Percentiles rank a stretch among this genome's conserved stretches.
phyloP scores from a whole-genome alignment of 1,140 invertebrate genomes.

The Sycophaga agraensis region DNA sequence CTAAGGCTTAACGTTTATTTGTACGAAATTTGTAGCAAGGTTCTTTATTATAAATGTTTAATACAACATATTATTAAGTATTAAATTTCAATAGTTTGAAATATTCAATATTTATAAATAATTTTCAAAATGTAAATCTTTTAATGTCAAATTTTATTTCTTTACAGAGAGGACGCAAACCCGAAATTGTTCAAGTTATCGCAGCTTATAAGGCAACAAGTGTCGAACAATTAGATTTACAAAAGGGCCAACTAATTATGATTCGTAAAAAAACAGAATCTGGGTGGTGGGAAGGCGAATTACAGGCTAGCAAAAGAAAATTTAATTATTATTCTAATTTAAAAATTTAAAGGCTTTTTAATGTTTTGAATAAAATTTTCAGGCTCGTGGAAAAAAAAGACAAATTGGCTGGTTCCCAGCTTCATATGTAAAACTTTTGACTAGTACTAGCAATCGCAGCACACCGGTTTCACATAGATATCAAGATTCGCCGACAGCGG shows the following conservation, averaged over 20 bases:
- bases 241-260: conserved; percentile 92
- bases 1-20: too few relatives aligned
- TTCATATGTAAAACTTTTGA: conserved; percentile 88
- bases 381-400: conserved; percentile 90
- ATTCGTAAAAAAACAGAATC: conserved; percentile 94
- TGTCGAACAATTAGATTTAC: conserved; percentile 84
- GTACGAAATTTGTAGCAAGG: too few relatives aligned
- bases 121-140: too few relatives aligned
- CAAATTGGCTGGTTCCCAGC: conserved; percentile 98
- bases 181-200: conserved; percentile 87
- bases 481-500: conserved; percentile 54
- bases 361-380: too few relatives aligned
- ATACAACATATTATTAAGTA: too few relatives aligned
- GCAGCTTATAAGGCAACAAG: conserved; percentile 87
- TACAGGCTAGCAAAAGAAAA: conserved; percentile 66
- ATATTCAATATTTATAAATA: too few relatives aligned
- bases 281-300: conserved; percentile 99
- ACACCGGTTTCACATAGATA: conserved; percentile 71
- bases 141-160: too few relatives aligned
- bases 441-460: conserved; percentile 69
- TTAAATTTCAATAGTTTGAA: too few relatives aligned
- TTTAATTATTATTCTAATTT: background rate
- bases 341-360: background rate
- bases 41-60: too few relatives aligned
- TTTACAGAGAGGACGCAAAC: conserved; percentile 68